Conservation (phyloP, 2,888 invertebrate species). For the Chromoteleia sp. region DNA sequence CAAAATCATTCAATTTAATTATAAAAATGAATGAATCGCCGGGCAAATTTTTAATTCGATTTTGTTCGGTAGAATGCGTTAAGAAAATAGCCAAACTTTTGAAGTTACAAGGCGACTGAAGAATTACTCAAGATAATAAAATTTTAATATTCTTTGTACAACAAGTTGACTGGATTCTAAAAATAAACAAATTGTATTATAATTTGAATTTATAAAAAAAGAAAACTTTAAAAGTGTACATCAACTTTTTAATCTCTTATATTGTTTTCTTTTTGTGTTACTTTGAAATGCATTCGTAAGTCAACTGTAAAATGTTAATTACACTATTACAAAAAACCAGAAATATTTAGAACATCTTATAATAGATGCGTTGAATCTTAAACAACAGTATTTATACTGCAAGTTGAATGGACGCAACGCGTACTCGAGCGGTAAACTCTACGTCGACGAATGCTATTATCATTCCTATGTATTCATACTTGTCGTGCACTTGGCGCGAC, state of each 20-base stretch:
- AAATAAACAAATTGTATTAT: no score
- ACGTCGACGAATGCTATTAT: conserved; percentile 27
- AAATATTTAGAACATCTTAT: conserved; percentile 31
- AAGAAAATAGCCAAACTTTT: no score
- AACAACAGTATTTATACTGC: conserved; percentile 15
- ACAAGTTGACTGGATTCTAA: no score
- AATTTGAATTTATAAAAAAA: no score
- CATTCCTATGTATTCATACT: conserved; percentile 40
- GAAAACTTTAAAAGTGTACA: neutral
- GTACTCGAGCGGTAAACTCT: conserved; percentile 28
- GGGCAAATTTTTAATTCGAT: no score
- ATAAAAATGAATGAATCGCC: no score
- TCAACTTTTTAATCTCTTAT: neutral
- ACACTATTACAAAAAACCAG: conserved; percentile 4
- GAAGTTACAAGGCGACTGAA: no score
- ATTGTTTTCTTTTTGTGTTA: neutral
- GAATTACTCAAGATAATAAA: no score
- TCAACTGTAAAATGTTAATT: conserved; percentile 18
- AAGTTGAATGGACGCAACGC: conserved; percentile 1
- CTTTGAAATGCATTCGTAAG: neutral
- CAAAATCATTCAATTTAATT: no score
- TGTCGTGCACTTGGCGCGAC: conserved; percentile 33
- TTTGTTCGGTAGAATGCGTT: no score
- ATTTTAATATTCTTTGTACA: no score
- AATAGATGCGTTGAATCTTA: conserved; percentile 8